Evolutionary conservation across 2,113 vertebrate species (phyloP).

Genomic region (Pollachius pollachius): DNA sequence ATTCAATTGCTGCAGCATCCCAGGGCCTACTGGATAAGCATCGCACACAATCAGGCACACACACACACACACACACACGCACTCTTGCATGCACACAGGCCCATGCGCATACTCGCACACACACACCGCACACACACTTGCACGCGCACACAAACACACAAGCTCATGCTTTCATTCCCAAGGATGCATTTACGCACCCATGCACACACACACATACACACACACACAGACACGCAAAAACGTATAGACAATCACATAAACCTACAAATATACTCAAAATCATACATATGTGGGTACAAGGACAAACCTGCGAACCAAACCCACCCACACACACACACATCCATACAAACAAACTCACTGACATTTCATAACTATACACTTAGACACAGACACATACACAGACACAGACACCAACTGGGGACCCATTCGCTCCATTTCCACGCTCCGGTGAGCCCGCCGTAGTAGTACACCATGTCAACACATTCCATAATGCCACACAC

Average conservation of each 20-base stretch:
- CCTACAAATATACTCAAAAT: neutral
- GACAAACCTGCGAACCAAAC: neutral
- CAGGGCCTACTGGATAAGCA: neutral
- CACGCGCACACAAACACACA: neutral
- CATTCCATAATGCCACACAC: too few relatives aligned
- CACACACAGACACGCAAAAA: neutral
- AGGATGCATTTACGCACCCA: neutral
- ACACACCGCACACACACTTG: neutral
- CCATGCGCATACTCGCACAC: neutral
- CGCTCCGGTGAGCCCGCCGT: conserved; percentile 24
- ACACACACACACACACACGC: neutral
- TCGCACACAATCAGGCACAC: neutral
- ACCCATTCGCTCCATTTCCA: conserved; percentile 14
- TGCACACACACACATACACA: conserved; percentile 1
- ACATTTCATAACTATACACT: too few relatives aligned
- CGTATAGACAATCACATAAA: neutral
- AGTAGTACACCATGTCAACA: conserved; percentile 18
- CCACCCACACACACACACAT: neutral
- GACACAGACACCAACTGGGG: neutral
- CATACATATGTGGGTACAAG: neutral
- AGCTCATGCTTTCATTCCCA: neutral
- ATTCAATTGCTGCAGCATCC: neutral
- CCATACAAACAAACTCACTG: neutral
- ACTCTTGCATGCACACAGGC: conserved; percentile 8
- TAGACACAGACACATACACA: neutral